Percentiles rank a stretch among this genome's conserved stretches.
Conservation (phyloP, 2,797 vertebrate species). For the Enteromius treurensis region DNA sequence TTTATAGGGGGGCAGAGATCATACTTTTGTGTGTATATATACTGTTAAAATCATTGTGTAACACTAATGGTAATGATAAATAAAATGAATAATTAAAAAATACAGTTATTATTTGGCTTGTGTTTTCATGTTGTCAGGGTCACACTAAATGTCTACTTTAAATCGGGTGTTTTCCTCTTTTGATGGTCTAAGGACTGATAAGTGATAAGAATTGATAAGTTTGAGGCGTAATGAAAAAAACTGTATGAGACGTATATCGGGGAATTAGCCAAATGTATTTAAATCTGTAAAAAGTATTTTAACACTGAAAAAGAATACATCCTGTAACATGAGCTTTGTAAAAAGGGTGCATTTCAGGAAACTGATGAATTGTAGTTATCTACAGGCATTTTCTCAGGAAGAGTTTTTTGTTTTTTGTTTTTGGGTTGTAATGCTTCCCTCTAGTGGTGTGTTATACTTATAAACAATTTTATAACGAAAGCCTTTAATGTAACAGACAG, state of each 20-base stretch:
- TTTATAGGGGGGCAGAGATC: background rate
- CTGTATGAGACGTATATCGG: background rate
- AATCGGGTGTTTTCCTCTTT: background rate
- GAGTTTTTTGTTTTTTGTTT: too few relatives aligned
- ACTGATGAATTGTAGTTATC: background rate
- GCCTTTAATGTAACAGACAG: background rate
- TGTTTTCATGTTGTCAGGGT: slow-evolving; percentile 17
- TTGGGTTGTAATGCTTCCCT: slow-evolving; percentile 42
- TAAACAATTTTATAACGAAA: too few relatives aligned
- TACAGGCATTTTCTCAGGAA: background rate
- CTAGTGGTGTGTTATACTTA: slow-evolving; percentile 35
- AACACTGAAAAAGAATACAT: background rate
- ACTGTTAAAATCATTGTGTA: slow-evolving; percentile 42
- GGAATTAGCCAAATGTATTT: background rate
- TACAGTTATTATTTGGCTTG: slow-evolving; percentile 32
- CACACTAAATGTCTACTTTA: background rate
- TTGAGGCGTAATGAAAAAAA: background rate
- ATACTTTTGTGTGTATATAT: slow-evolving; percentile 26
- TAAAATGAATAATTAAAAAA: slow-evolving; percentile 14
- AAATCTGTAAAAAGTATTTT: background rate
- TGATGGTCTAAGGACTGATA: background rate
- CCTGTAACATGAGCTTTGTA: background rate
- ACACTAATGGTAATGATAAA: slow-evolving; percentile 52
- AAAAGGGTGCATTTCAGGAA: background rate
- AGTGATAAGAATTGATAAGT: background rate